Evolutionary conservation across 2,888 invertebrate species (phyloP), one percentile per base, ranked within the genome.

Genomic region (Agrotis clavis): DNA sequence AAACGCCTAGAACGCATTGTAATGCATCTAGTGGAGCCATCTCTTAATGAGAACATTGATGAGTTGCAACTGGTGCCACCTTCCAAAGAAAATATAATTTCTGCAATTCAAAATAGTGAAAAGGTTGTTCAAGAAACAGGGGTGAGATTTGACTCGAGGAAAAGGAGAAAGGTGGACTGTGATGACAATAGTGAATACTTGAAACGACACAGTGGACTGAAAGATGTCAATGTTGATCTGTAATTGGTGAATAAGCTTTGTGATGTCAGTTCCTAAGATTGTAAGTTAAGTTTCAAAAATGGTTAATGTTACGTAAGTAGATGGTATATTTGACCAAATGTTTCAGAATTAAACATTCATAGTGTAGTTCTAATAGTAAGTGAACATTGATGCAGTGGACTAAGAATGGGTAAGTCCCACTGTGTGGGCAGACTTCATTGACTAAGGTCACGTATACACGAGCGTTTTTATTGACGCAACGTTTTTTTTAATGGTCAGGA

Each of bases 1-100:
- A 96, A 96, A 74, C 96, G 97, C 71, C 89, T 98, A 66, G 98
- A 98, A 88, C 97, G 97, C 67, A 98, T 98, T 66, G 97, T 98
- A 50, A 97, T 97, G 88, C 97, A 98, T 87, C 94, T 98, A 21
- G 93, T 96, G 18, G 94, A 95, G 81, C 95, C 95, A 6, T 91
- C 94, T 4, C 87, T 86, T 3, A 90, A 85, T 82, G 94, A 94
- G 70, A 93, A 85, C 79, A 83, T 91, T 69, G 94, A 95, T 71
- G 95, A 95, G 68, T 80, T 96, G 6, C 94, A 94, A 82, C 86
- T 96, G 60, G 92, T 96, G 18, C 92, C 95, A 70, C 96, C 96
- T 35, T 95, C 96, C 2, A 94, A 94, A 86, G 96, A 96, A 85
- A 95, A 95, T 74, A 95, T 96, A 64, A 95, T 96, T 75, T 90